Conservation (phyloP, 1,140 invertebrate species). For the Batillaria attramentaria region DNA sequence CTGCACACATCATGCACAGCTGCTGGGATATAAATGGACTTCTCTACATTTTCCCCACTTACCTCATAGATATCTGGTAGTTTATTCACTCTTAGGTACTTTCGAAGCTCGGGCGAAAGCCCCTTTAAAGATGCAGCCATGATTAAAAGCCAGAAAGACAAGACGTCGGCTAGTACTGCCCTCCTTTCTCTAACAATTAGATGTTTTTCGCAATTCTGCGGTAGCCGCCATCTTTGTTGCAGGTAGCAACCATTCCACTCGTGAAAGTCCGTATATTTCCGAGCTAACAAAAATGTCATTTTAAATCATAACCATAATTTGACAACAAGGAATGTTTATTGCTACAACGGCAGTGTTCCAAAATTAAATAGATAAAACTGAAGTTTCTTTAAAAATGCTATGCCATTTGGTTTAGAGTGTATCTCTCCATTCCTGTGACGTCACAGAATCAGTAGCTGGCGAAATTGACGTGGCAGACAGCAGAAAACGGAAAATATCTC, state of each 20-base stretch:
- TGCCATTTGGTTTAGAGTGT: not conserved
- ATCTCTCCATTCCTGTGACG: not conserved
- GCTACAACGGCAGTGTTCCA: no score
- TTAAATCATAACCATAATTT: not conserved
- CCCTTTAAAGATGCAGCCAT: slow-evolving; percentile 66
- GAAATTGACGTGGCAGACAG: slow-evolving; percentile 66
- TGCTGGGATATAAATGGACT: not conserved
- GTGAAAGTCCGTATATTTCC: not conserved
- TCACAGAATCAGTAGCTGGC: slow-evolving; percentile 45
- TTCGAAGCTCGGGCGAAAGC: slow-evolving; percentile 54
- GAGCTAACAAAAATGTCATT: no score
- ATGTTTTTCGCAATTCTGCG: not conserved
- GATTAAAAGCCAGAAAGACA: not conserved
- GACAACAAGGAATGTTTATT: not conserved
- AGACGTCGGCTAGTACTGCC: not conserved
- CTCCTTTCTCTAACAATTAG: not conserved
- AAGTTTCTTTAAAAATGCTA: not conserved
- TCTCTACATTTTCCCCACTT: not conserved
- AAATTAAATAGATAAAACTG: not conserved
- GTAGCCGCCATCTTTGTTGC: slow-evolving; percentile 37
- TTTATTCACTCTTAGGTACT: slow-evolving; percentile 60
- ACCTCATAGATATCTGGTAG: slow-evolving; percentile 67
- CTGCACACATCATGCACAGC: not conserved
- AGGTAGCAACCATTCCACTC: slow-evolving; percentile 34
- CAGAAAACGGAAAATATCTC: slow-evolving; percentile 18